These are phyloP conservation scores for Clytia hemisphaerica DNA, from an alignment of 30 jellyfish, hydroid and myxozoan species.

Conservation along the genomic window DNA sequence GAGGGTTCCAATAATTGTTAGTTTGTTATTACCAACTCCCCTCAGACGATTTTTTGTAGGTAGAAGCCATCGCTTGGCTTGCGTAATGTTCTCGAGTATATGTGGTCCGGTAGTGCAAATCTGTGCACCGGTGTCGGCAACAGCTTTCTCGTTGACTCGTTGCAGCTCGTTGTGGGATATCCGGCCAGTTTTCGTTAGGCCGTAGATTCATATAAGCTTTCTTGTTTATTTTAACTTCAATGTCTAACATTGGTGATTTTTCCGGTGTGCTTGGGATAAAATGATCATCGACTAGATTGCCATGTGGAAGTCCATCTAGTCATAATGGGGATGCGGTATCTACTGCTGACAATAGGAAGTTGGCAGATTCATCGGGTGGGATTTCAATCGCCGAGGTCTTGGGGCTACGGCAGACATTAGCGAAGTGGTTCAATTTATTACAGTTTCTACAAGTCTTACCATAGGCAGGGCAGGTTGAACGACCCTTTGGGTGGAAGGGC, in stretches of 20 bases:
- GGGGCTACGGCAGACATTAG: conserved; percentile 1
- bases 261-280: too few relatives aligned
- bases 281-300: not conserved
- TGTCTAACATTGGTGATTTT: not conserved
- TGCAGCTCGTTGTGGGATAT: too few relatives aligned
- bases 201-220: too few relatives aligned
- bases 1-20: not conserved
- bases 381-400: not conserved
- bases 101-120: too few relatives aligned
- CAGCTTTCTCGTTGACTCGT: too few relatives aligned
- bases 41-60: conserved; percentile 5
- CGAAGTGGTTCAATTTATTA: conserved; percentile 2
- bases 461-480: not conserved
- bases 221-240: not conserved
- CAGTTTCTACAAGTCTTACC: not conserved
- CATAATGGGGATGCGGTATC: not conserved
- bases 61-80: too few relatives aligned
- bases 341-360: not conserved
- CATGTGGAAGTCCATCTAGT: conserved; percentile 6
- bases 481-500: not conserved
- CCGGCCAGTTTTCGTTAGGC: too few relatives aligned
- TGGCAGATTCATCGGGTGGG: not conserved
- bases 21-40: not conserved
- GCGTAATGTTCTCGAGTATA: too few relatives aligned
- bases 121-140: too few relatives aligned